Percentiles rank a stretch among this genome's conserved stretches.
Evolutionary conservation across 2,113 vertebrate genomes (phyloP).

Genomic region (Apistogramma diplotaenia): DNA sequence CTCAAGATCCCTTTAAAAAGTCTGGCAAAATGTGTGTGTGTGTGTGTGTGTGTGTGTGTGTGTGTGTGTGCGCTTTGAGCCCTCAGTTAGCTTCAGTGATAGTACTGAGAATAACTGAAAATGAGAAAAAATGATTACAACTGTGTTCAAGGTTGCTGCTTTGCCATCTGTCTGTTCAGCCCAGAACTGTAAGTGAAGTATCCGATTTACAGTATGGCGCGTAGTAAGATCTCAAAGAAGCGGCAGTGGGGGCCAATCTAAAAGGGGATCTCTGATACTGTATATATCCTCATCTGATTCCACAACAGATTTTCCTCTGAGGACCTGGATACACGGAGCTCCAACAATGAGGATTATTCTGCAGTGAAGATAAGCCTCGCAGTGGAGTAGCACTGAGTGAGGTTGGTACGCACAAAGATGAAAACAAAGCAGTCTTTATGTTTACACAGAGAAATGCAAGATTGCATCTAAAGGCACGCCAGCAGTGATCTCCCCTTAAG

Average conservation of each 20-base stretch:
- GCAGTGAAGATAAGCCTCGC: slow-evolving; percentile 17
- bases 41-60: too few relatives aligned
- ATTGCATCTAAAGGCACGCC: slow-evolving; percentile 6
- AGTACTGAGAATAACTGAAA: too few relatives aligned
- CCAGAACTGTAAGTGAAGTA: background rate
- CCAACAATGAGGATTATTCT: slow-evolving; percentile 32
- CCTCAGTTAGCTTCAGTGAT: too few relatives aligned
- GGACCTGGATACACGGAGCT: slow-evolving; percentile 1
- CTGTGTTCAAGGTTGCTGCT: background rate
- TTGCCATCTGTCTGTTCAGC: background rate
- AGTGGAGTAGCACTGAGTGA: background rate
- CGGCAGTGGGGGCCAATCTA: background rate
- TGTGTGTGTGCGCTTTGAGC: too few relatives aligned
- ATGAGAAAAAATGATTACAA: background rate
- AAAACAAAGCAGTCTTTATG: slow-evolving; percentile 29
- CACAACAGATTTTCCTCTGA: slow-evolving; percentile 1
- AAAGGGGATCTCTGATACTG: background rate
- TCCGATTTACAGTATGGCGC: background rate
- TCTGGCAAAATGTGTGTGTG: background rate
- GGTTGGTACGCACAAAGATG: background rate
- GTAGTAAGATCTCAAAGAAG: background rate
- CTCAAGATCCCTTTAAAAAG: background rate
- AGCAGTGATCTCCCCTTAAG: slow-evolving; percentile 27
- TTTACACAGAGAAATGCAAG: slow-evolving; percentile 24
- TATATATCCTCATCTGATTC: slow-evolving; percentile 13